Conservation (phyloP, 2,113 vertebrate species). For the Rhineura floridana region DNA sequence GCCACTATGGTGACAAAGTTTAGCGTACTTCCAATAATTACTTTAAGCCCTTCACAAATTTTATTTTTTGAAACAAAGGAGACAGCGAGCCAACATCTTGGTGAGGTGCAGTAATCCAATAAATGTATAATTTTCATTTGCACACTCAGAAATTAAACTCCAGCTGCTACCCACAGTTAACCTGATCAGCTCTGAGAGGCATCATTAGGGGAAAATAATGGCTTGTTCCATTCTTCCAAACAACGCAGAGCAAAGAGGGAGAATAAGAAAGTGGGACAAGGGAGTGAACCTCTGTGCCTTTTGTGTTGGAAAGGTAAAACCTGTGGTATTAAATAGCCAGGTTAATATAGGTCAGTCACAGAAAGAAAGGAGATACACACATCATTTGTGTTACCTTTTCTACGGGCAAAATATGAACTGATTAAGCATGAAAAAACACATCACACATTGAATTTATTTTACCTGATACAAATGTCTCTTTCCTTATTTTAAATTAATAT, state of each 20-base stretch:
- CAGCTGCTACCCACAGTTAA: slow-evolving; percentile 72
- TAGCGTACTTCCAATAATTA: neutral
- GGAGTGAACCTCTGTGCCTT: slow-evolving; percentile 37
- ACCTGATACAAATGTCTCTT: slow-evolving; percentile 35
- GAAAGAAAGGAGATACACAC: slow-evolving; percentile 63
- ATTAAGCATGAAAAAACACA: slow-evolving; percentile 40
- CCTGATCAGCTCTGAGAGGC: slow-evolving; percentile 65
- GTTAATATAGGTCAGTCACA: slow-evolving; percentile 59
- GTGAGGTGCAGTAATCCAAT: slow-evolving; percentile 60
- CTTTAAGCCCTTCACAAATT: neutral
- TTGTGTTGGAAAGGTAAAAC: slow-evolving; percentile 67
- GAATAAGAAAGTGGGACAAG: slow-evolving; percentile 14
- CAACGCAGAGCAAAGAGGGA: slow-evolving; percentile 62
- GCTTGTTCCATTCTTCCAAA: slow-evolving; percentile 76
- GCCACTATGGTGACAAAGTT: neutral
- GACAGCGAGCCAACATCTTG: slow-evolving; percentile 50
- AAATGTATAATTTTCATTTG: slow-evolving; percentile 56
- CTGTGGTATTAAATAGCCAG: slow-evolving; percentile 58
- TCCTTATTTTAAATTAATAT: slow-evolving; percentile 9
- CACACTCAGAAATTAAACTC: slow-evolving; percentile 61
- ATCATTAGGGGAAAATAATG: slow-evolving; percentile 76
- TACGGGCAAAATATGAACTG: slow-evolving; percentile 48
- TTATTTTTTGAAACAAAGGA: neutral
- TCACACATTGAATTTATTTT: neutral
- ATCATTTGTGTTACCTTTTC: slow-evolving; percentile 59